Evolutionary conservation across 1,140 invertebrate genomes (phyloP), one percentile per base, ranked within the genome.

Genomic region (Cherax destructor): DNA sequence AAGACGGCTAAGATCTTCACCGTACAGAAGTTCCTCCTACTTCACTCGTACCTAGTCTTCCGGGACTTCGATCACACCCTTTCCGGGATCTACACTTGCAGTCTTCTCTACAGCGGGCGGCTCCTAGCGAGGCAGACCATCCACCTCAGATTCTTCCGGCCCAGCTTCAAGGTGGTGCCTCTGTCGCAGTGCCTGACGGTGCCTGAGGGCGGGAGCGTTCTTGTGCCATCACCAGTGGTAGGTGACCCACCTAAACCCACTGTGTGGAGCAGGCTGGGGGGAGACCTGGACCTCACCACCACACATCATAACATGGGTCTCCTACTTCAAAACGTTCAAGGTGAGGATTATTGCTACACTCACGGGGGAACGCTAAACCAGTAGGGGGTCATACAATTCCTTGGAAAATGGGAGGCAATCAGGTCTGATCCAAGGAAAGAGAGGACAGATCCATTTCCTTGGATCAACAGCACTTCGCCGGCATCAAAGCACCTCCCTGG

Each of bases 11-110:
- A 77, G 87, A 50, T 88, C 4, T 88, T 81, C 24, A 52, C 61
- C n/a, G 49, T 88, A 7, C 30, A 81, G 49, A 10, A 24, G 47
- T 69, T 52, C 50, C 21, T 81, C 11, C 18, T 78, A 0, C 87
- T 79, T 13, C 65, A 79, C 65, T 52, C 87, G 10, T 88, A 72
- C 76, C 47, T 88, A 9, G 78, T 83, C n/a, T 88, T 88, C 65
- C 59, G 65, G 21, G 47, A 24, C 4, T 88, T 88, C 79, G 49
- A 61, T 24, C 16, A 69, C 21, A 10, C 6, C 50, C 59, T 83
- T 41, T 61, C 77, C 11, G 87, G 87, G n/a, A 10, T 69, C 47
- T 88, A 88, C 87, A 56, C 47, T 11, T 88, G 87, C 87, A 74
- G 69, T 47, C 87, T 88, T 4, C 16, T 81, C 21, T 83, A 74